These are phyloP conservation scores for Ophion obscuratus DNA, from an alignment of 2,888 invertebrate species.

Conservation along the genomic window DNA sequence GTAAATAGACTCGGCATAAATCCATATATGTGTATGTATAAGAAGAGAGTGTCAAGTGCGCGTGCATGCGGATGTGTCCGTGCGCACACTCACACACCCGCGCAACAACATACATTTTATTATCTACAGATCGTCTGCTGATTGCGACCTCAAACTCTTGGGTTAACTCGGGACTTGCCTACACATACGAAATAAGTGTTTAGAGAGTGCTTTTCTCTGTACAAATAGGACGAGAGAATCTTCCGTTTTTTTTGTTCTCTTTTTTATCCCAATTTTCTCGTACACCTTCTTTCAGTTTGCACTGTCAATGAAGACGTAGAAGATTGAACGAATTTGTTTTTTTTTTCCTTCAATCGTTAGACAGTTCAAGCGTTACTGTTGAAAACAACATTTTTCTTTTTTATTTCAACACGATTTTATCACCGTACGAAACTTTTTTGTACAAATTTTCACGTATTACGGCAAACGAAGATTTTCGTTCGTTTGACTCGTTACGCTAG, in stretches of 20 bases:
- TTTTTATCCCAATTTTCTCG: slow-evolving; percentile 30
- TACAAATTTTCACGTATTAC: background rate
- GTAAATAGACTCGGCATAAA: slow-evolving; percentile 28
- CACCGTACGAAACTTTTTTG: slow-evolving; percentile 3
- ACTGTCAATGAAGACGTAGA: slow-evolving; percentile 39
- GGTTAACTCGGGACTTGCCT: slow-evolving; percentile 62
- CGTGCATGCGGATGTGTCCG: background rate
- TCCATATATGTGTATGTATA: slow-evolving; percentile 9
- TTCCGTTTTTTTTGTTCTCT: slow-evolving; percentile 43
- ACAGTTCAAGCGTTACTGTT: slow-evolving; percentile 16
- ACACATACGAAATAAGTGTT: slow-evolving; percentile 62
- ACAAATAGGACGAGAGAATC: slow-evolving; percentile 54
- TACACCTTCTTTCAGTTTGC: slow-evolving; percentile 39
- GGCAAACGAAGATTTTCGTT: background rate
- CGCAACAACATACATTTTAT: slow-evolving; percentile 30
- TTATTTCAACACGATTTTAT: slow-evolving; percentile 4
- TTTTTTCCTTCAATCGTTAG: slow-evolving; percentile 1
- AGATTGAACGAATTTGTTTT: slow-evolving; percentile 11
- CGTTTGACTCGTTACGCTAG: background rate
- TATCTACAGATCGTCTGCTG: slow-evolving; percentile 51
- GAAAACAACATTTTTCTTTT: background rate
- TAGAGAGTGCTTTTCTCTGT: slow-evolving; percentile 67
- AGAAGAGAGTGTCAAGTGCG: background rate
- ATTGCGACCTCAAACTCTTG: slow-evolving; percentile 65
- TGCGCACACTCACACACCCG: background rate